phyloP scores from a whole-genome alignment of 2,888 invertebrate species.

The Caenorhabditis sp. region DNA sequence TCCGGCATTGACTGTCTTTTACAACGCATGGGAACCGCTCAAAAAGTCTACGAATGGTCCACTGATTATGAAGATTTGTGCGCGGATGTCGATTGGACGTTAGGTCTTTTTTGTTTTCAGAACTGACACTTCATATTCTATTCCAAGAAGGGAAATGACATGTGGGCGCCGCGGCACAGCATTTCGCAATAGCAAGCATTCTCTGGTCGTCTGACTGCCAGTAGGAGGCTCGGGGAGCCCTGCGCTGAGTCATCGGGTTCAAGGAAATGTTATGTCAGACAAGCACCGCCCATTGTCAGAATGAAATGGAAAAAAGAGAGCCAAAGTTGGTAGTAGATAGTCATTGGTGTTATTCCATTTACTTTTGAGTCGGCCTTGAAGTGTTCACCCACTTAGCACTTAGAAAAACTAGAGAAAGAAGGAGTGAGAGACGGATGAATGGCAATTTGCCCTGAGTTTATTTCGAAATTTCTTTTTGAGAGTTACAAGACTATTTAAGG shows the following conservation, averaged over 20 bases:
- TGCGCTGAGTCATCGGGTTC: slow-evolving; percentile 51
- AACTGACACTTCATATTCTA: neutral
- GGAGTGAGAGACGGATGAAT: neutral
- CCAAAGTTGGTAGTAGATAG: slow-evolving; percentile 40
- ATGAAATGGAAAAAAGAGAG: neutral
- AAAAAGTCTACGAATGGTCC: slow-evolving; percentile 65
- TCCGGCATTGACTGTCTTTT: slow-evolving; percentile 69
- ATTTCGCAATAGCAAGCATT: slow-evolving; percentile 53
- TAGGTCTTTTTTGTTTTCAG: slow-evolving; percentile 34
- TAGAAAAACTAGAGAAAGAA: slow-evolving; percentile 20
- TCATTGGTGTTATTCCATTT: neutral
- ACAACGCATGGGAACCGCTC: slow-evolving; percentile 58
- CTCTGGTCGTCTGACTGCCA: slow-evolving; percentile 32
- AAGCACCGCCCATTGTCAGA: slow-evolving; percentile 59
- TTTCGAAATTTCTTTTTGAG: slow-evolving; percentile 5
- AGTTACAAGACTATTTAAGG: no score
- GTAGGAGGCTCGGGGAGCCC: slow-evolving; percentile 27
- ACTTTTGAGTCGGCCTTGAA: slow-evolving; percentile 28
- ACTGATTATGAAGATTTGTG: slow-evolving; percentile 63
- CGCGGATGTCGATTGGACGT: slow-evolving; percentile 67
- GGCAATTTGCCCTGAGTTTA: slow-evolving; percentile 4
- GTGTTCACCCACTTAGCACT: slow-evolving; percentile 40
- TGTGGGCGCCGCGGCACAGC: slow-evolving; percentile 3
- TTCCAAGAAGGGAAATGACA: slow-evolving; percentile 11
- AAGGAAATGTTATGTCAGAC: slow-evolving; percentile 47